These are phyloP conservation scores for Gastrophryne carolinensis DNA, from an alignment of 2,797 vertebrate species.

Conservation along the genomic window DNA sequence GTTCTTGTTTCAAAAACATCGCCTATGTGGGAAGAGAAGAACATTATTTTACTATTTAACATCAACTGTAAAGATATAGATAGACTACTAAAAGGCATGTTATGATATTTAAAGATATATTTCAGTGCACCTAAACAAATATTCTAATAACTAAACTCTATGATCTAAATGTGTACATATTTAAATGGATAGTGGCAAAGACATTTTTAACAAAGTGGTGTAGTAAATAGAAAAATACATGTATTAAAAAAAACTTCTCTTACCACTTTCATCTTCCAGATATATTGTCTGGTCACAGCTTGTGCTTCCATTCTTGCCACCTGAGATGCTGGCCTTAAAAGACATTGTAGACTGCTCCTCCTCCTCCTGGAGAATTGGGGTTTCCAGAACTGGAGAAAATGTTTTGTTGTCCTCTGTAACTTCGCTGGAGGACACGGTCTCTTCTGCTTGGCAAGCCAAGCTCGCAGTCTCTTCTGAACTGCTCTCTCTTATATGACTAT, in stretches of 20 bases:
- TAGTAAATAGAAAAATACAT: background rate
- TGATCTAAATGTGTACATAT: background rate
- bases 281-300: constrained; percentile 61
- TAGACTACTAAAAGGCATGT: too few relatives aligned
- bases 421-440: constrained; percentile 64
- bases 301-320: constrained; percentile 68
- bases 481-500: constrained; percentile 60
- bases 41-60: background rate
- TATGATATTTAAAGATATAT: too few relatives aligned
- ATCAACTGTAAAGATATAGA: too few relatives aligned
- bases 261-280: constrained; percentile 77
- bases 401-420: constrained; percentile 53
- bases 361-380: constrained; percentile 36
- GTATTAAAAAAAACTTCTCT: constrained; percentile 59
- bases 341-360: constrained; percentile 63
- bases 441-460: constrained; percentile 64
- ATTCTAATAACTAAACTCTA: too few relatives aligned
- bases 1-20: constrained; percentile 77
- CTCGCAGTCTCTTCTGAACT: constrained; percentile 61
- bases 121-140: too few relatives aligned
- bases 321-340: constrained; percentile 59
- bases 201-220: background rate
- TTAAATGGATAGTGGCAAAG: background rate
- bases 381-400: constrained; percentile 56
- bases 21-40: constrained; percentile 61